A percentile compares a stretch with the other conserved stretches of the same genome.
Conservation (phyloP, 2,797 vertebrate genomes). For the Poeciliopsis gracilis region DNA sequence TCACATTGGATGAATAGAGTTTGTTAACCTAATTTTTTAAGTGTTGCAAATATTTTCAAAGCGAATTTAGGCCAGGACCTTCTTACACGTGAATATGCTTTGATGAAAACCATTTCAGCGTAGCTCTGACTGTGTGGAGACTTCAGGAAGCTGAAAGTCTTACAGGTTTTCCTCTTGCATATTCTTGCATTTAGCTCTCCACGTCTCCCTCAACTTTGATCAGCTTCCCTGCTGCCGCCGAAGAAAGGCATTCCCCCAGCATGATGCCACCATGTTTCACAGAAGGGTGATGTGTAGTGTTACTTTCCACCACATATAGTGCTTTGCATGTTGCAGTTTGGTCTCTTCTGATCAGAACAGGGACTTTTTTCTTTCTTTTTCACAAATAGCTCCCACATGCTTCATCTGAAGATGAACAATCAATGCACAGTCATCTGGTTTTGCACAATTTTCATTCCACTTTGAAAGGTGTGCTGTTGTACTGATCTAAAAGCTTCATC, state of each 20-base stretch:
- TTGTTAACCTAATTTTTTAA: neutral
- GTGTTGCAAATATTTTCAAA: neutral
- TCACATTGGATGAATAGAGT: too few species aligned
- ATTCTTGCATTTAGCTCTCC: neutral
- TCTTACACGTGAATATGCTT: neutral
- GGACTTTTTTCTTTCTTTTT: too few species aligned
- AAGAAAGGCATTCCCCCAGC: neutral
- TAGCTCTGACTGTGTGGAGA: neutral
- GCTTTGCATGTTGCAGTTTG: neutral
- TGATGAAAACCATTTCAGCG: neutral
- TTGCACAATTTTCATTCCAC: neutral
- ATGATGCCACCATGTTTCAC: neutral
- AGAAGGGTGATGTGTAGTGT: neutral
- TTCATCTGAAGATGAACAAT: neutral
- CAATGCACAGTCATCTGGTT: too few species aligned
- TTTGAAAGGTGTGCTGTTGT: neutral
- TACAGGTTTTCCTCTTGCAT: neutral
- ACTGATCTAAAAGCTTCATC: neutral
- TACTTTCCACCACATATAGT: neutral
- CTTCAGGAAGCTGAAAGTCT: neutral
- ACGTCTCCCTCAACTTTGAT: neutral
- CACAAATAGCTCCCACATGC: neutral
- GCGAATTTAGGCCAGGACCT: neutral
- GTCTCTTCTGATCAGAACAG: neutral
- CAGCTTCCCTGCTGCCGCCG: neutral